A percentile compares a stretch with the other conserved stretches of the same genome.
Evolutionary conservation across 2,113 vertebrate genomes (phyloP).

Genomic region (Pelecanus crispus): DNA sequence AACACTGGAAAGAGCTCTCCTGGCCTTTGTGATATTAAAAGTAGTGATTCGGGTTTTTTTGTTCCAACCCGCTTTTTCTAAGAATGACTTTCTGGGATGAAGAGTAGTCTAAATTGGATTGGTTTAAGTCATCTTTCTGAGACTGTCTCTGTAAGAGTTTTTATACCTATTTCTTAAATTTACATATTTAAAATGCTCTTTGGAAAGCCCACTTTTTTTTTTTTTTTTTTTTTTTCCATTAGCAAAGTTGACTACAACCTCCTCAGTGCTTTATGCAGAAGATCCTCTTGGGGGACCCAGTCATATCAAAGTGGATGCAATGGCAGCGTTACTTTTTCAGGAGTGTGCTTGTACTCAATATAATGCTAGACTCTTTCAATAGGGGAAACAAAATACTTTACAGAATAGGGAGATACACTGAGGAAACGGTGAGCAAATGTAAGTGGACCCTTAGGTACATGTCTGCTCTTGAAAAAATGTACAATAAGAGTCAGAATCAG

Average conservation of each 20-base stretch:
- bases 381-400: neutral
- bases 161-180: neutral
- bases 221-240: neutral
- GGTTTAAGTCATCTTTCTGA: neutral
- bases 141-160: neutral
- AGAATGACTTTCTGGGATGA: neutral
- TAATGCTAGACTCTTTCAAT: neutral
- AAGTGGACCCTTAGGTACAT: fast-evolving
- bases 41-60: neutral
- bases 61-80: neutral
- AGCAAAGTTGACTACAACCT: neutral
- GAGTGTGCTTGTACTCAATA: neutral
- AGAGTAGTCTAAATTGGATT: neutral
- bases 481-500: neutral
- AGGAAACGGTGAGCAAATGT: neutral
- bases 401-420: neutral
- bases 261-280: neutral
- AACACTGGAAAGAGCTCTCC: neutral
- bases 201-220: neutral
- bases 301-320: neutral
- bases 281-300: neutral
- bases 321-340: neutral
- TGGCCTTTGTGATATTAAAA: neutral
- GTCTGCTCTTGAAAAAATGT: neutral
- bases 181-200: neutral